Base-by-base conservation (phyloP, 1,140 invertebrate species). In the Drosophila subpulchrella region DNA sequence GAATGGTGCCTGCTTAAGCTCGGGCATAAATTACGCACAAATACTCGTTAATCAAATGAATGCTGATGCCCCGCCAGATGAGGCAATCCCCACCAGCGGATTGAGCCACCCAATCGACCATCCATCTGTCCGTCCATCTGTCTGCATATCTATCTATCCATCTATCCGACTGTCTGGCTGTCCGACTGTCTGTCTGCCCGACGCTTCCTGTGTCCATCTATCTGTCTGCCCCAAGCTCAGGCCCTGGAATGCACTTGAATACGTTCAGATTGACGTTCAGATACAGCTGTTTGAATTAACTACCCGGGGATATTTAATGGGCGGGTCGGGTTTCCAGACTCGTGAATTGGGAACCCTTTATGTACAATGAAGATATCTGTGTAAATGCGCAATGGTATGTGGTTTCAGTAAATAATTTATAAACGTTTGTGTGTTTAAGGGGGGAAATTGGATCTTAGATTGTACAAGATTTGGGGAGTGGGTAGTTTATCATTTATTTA, bases 21-120 rank as follows among this genome's bases (percentile, higher is more conserved):
- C 17, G 47, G 51, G 82, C 78, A 81, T 86, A 86, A 86, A 86
- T 86, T 86, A 89, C 77, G 83, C 72, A 70, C 84, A 81, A 84
- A 84, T 74, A 84, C 68, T 89, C 84, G 84, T 88, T 88, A 88
- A 88, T 88, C 84, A 88, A 88, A 88, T 74, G 80, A 78, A 89
- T 80, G 72, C 72, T 83, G 79, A 80, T 77, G 57, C 50, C 65
- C 53, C 17, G 47, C 47, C 60, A 50, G 46, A 36, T 42, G 46
- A 51, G 60, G 27, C 46, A 47, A 47, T n/a, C 20, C 20, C 17
- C 50, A n/a, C 50, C 32, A 53, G 32, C 15, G 32, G 41, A 56
- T 56, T 44, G 34, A 44, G 30, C 68, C 42, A 32, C 38, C 32
- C 7, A 15, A 1, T 61, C 38, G 36, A 27, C n/a, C 46, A 30